phyloP scores from a whole-genome alignment of 30 jellyfish, hydroid and myxozoan species.

The Aurelia sp. region DNA sequence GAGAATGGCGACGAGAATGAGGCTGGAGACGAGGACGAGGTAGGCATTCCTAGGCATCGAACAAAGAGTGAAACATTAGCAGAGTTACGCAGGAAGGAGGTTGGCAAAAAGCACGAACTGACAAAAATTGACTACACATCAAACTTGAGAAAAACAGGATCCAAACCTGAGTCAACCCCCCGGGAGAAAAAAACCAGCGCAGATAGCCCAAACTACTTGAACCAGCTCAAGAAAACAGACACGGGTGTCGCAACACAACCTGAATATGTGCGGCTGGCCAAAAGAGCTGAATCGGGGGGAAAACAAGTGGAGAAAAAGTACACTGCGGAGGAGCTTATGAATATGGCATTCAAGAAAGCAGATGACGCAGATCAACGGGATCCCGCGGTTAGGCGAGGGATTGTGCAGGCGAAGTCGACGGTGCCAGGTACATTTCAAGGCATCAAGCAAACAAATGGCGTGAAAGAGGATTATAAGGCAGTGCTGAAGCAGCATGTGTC shows the following conservation, averaged over 20 bases:
- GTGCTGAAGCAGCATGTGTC: slow-evolving; percentile 64
- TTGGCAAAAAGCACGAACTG: slow-evolving; percentile 44
- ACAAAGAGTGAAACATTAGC: slow-evolving; percentile 58
- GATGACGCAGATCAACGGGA: slow-evolving; percentile 68
- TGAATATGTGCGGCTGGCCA: slow-evolving; percentile 40
- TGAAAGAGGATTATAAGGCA: slow-evolving; percentile 57
- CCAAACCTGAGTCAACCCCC: slow-evolving; percentile 27
- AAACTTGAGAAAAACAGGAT: slow-evolving; percentile 30
- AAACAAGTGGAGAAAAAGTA: slow-evolving; percentile 24
- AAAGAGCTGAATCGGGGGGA: slow-evolving; percentile 20
- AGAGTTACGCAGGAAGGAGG: slow-evolving; percentile 52
- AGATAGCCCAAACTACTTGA: slow-evolving; percentile 38
- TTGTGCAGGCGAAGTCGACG: slow-evolving; percentile 29
- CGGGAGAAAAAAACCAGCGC: slow-evolving; percentile 26
- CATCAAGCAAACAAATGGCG: slow-evolving; percentile 21
- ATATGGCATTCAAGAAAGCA: slow-evolving; percentile 65
- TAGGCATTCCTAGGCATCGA: not conserved
- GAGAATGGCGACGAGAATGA: slow-evolving; percentile 37
- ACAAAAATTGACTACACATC: slow-evolving; percentile 61
- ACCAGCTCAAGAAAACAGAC: slow-evolving; percentile 42
- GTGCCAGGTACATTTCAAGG: slow-evolving; percentile 44
- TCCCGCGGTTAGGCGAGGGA: slow-evolving; percentile 64
- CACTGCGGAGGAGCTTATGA: slow-evolving; percentile 57
- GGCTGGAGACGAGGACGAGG: not conserved
- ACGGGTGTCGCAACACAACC: slow-evolving; percentile 62